A percentile compares a stretch with the other conserved stretches of the same genome.
Evolutionary conservation across 1,140 invertebrate genomes (phyloP).

Genomic region (Centruroides sculpturatus): DNA sequence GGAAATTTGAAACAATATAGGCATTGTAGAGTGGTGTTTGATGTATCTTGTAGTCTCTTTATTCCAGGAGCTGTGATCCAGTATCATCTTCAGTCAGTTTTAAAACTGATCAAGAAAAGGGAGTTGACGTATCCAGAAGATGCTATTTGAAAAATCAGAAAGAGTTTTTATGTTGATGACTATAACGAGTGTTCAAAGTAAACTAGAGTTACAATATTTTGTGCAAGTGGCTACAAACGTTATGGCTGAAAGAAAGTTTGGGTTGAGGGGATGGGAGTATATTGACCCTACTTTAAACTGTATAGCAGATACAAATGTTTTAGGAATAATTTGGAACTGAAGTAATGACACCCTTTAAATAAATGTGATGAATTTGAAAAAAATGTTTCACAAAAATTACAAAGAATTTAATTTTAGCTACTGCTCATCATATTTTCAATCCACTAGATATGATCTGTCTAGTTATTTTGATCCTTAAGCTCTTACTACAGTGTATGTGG

Average conservation of each 20-base stretch:
- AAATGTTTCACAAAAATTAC: constrained; percentile 2
- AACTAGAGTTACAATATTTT: not conserved
- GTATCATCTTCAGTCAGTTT: no score
- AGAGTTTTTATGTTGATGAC: not conserved
- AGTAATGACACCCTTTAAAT: constrained; percentile 1
- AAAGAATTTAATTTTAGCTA: not conserved
- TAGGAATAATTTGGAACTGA: constrained; percentile 2
- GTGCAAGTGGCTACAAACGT: constrained; percentile 1
- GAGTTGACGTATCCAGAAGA: not conserved
- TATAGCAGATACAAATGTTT: not conserved
- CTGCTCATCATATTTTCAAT: constrained; percentile 9
- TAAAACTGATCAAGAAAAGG: no score
- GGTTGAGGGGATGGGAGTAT: constrained; percentile 1
- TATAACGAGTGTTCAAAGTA: not conserved
- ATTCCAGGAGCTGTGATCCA: no score
- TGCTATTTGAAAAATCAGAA: not conserved
- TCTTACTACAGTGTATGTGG: not conserved
- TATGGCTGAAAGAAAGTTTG: not conserved
- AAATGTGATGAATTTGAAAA: not conserved
- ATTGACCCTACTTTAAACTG: not conserved
- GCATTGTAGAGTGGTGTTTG: no score
- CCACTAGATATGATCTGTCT: constrained; percentile 2
- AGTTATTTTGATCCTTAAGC: not conserved
- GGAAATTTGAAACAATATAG: no score
- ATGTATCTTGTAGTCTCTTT: no score